These are phyloP conservation scores for Girardinus metallicus DNA, from an alignment of 2,797 vertebrate genomes.

Conservation along the genomic window DNA sequence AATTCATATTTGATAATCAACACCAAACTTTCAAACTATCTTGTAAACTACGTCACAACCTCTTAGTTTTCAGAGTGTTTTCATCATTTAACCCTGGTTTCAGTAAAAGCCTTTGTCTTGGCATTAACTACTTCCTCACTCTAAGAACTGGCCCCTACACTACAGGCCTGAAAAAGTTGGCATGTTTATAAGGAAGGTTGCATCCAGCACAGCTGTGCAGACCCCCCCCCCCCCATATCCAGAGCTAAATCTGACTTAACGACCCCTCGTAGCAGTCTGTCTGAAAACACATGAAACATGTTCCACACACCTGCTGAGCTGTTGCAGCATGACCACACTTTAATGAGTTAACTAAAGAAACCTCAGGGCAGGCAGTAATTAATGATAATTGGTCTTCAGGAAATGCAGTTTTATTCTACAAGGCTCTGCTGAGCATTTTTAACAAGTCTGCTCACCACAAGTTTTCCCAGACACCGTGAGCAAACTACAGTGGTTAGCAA, in stretches of 20 bases:
- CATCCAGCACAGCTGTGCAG: conserved; percentile 19
- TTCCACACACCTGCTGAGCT: conserved; percentile 43
- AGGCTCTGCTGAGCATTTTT: conserved; percentile 2
- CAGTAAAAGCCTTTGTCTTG: conserved; percentile 13
- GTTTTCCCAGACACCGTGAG: not conserved
- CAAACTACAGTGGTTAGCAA: not conserved
- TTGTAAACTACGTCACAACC: not conserved
- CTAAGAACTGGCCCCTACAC: conserved; percentile 3
- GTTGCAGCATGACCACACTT: conserved; percentile 54
- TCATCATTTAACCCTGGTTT: conserved; percentile 16
- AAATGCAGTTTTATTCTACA: conserved; percentile 3
- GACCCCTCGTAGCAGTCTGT: conserved; percentile 36
- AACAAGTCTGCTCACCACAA: not conserved
- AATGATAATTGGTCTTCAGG: conserved; percentile 57
- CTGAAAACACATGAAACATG: conserved; percentile 62
- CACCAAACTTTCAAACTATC: not conserved
- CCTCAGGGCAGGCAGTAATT: conserved; percentile 61
- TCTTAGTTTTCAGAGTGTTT: conserved; percentile 2
- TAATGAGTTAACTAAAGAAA: conserved; percentile 66
- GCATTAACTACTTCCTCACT: conserved; percentile 19
- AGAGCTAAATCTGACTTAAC: conserved; percentile 39
- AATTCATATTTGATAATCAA: not conserved
- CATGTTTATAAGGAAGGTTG: conserved; percentile 21
- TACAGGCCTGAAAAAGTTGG: conserved; percentile 12
- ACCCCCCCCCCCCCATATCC: conserved; percentile 10